phyloP scores from a whole-genome alignment of 2,797 vertebrate species.

The Tiaroga cobitis region DNA sequence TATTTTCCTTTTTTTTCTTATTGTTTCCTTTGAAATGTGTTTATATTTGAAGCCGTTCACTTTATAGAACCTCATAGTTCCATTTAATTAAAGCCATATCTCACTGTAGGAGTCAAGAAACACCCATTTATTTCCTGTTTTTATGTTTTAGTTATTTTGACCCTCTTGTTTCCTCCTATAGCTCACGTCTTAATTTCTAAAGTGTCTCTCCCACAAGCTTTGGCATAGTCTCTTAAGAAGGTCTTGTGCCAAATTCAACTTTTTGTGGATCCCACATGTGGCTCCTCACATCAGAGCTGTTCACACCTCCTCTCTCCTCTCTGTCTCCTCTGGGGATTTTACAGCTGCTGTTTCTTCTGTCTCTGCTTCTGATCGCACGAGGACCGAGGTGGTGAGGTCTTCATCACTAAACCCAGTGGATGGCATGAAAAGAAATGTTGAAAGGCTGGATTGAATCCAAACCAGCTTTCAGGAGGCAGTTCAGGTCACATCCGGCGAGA shows the following conservation, averaged over 20 bases:
- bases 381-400: conserved; percentile 9
- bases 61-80: not conserved
- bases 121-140: conserved; percentile 53
- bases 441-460: conserved; percentile 14
- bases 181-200: conserved; percentile 68
- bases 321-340: conserved; percentile 21
- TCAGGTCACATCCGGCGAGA: not conserved
- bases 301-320: conserved; percentile 10
- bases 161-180: conserved; percentile 48
- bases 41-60: not conserved
- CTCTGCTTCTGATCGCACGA: conserved; percentile 1
- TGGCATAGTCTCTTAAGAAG: conserved; percentile 48
- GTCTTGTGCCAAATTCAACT: conserved; percentile 9
- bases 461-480: not conserved
- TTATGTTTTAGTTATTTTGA: not conserved
- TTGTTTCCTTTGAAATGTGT: conserved; percentile 1
- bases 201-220: conserved; percentile 62
- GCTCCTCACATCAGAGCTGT: conserved; percentile 30
- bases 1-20: not conserved
- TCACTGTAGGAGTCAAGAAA: conserved; percentile 60
- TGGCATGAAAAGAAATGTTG: conserved; percentile 37
- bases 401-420: conserved; percentile 26
- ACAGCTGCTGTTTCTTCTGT: conserved; percentile 8
- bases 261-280: conserved; percentile 25
- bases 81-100: conserved; percentile 74